These are phyloP conservation scores for Adrianichthys oophorus DNA, from an alignment of 2,797 vertebrate species.

Conservation along the genomic window DNA sequence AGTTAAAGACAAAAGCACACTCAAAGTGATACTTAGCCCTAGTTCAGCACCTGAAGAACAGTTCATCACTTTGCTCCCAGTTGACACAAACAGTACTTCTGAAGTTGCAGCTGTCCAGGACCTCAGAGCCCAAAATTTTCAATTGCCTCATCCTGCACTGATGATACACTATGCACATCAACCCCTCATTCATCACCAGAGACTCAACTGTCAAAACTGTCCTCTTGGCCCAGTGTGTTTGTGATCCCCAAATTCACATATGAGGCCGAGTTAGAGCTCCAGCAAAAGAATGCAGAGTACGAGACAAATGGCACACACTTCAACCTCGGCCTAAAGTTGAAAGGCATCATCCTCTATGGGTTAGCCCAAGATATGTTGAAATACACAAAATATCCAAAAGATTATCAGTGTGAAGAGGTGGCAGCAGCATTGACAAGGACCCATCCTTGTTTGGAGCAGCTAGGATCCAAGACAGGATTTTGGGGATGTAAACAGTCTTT, in stretches of 20 bases:
- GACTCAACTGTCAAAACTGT: conserved; percentile 1
- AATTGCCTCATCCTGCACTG: no score
- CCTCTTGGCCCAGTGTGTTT: conserved; percentile 18
- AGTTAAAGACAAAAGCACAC: no score
- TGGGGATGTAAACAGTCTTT: conserved; percentile 1
- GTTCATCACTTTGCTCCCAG: no score
- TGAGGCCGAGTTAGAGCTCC: conserved; percentile 31
- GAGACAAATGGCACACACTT: conserved; percentile 25
- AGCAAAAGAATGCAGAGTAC: conserved; percentile 24
- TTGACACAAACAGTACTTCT: neutral
- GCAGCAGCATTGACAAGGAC: conserved; percentile 38
- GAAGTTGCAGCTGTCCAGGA: conserved; percentile 29
- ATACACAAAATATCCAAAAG: conserved; percentile 40
- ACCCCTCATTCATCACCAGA: conserved; percentile 17
- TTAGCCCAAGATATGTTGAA: conserved; percentile 41
- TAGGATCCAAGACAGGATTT: conserved; percentile 9
- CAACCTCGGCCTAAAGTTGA: conserved; percentile 33
- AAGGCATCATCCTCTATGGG: conserved; percentile 26
- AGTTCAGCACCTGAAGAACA: no score
- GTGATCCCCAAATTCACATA: conserved; percentile 14
- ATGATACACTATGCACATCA: no score
- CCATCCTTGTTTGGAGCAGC: conserved; percentile 35
- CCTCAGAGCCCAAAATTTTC: no score
- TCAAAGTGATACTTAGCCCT: no score
- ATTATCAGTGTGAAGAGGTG: conserved; percentile 45